Evolutionary conservation across 1,140 invertebrate species (phyloP), one percentile per base, ranked within the genome.

Genomic region (Adelges cooleyi): DNA sequence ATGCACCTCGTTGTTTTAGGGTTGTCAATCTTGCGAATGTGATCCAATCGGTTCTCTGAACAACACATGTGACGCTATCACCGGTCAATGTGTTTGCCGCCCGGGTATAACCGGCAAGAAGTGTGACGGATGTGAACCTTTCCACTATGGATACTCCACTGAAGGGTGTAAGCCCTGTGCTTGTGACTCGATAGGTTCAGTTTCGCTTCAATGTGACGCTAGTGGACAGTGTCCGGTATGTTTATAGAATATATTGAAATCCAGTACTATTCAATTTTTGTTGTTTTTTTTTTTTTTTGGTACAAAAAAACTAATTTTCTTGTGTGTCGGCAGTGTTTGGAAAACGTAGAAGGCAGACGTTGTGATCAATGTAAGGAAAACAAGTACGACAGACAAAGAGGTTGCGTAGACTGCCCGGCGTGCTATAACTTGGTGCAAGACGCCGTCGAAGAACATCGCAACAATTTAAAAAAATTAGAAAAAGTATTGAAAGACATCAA

Each of bases 361-460:
- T 97, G 93, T 73, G 89, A 97, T 72, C 82, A 88, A 25, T 97
- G 93, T 73, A 92, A 92, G 75, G 90, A 95, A 72, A 95, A 96
- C 73, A 95, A 92, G 73, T 85, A 86, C 70, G 85, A 92, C 72
- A 79, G 90, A 27, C 86, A 91, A 69, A 81, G 82, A 42, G 90
- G 89, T 13, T 95, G 92, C 72, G 76, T 89, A 56, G 87, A 95
- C 72, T 97, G 94, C 76, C 91, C 92, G 0, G 80, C 86, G 17
- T 98, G 94, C 73, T 98, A 98, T 72, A 92, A 91, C 74, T 77
- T 98, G 0, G 90, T 97, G 0, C 87, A 93, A 74, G 86, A 92
- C 67, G 86, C 87, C 1, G 90, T 90, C 0, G 85, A 88, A 72
- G 71, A 77, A n/a, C 92, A 96, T 71, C 80, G 90, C 56, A 75